Percentiles rank a stretch among this genome's conserved stretches.
These are phyloP conservation scores for Hydrozoanthus gracilis DNA, from an alignment of 92 coral and sea anemone species.

Conservation along the genomic window DNA sequence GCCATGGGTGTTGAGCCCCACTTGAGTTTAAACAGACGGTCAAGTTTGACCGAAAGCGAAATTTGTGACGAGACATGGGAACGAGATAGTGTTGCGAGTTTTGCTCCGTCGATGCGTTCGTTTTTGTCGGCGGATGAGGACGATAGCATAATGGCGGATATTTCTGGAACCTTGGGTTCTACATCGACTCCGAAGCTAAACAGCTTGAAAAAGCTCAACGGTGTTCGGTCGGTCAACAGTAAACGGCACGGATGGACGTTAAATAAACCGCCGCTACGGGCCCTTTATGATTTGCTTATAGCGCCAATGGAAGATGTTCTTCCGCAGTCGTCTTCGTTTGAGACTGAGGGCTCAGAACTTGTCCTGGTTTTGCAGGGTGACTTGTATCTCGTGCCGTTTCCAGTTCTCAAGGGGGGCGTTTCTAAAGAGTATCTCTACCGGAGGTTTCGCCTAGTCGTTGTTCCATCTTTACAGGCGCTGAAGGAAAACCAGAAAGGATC, in stretches of 20 bases:
- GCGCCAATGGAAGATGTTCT: slow-evolving; percentile 94
- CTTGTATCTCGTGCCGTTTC: slow-evolving; percentile 92
- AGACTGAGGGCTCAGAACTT: slow-evolving; percentile 85
- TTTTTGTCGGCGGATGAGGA: slow-evolving; percentile 89
- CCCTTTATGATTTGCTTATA: slow-evolving; percentile 88
- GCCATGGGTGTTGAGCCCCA: slow-evolving; percentile 99
- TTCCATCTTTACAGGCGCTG: slow-evolving; percentile 89
- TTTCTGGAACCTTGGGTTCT: slow-evolving; percentile 71
- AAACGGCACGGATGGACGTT: slow-evolving; percentile 69
- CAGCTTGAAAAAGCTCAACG: slow-evolving; percentile 85
- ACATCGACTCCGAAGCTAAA: slow-evolving; percentile 76
- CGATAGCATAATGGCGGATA: slow-evolving; percentile 82
- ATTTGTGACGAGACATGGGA: slow-evolving; percentile 79
- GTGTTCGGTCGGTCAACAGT: slow-evolving; percentile 74
- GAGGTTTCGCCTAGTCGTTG: slow-evolving; percentile 81
- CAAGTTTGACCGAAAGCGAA: slow-evolving; percentile 84
- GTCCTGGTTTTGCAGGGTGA: slow-evolving; percentile 97
- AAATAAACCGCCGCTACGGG: slow-evolving; percentile 91
- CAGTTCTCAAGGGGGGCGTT: slow-evolving; percentile 88
- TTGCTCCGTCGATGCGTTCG: slow-evolving; percentile 64
- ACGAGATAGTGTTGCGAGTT: slow-evolving; percentile 72
- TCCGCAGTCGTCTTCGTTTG: slow-evolving; percentile 83
- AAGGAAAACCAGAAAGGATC: slow-evolving; percentile 56
- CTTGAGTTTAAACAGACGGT: slow-evolving; percentile 73
- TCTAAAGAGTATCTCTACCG: slow-evolving; percentile 91